phyloP scores from a whole-genome alignment of 2,888 invertebrate species.

The Oxyscelio sp. region DNA sequence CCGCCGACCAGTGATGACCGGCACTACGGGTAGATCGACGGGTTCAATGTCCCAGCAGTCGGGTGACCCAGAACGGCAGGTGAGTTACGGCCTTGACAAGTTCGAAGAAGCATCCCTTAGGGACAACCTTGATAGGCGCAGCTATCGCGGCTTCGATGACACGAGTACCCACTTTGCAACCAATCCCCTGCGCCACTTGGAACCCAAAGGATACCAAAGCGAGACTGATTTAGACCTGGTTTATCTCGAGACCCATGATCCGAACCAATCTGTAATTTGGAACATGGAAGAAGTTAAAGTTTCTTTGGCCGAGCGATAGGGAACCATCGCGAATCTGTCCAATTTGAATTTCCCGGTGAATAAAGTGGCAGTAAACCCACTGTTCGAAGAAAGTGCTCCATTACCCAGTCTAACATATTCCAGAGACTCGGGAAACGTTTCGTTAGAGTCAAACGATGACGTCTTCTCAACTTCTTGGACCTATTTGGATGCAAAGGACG shows the following conservation, averaged over 20 bases:
- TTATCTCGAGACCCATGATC: neutral
- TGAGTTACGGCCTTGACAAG: conserved; percentile 85
- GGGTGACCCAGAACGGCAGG: conserved; percentile 84
- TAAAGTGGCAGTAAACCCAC: conserved; percentile 40
- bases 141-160: conserved; percentile 89
- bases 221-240: conserved; percentile 76
- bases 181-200: conserved; percentile 89
- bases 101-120: conserved; percentile 86
- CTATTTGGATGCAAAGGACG: conserved; percentile 14
- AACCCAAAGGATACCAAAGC: conserved; percentile 64
- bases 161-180: conserved; percentile 89
- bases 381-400: conserved; percentile 22
- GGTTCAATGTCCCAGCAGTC: conserved; percentile 84
- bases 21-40: conserved; percentile 81
- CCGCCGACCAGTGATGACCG: conserved; percentile 67
- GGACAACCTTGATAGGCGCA: conserved; percentile 87
- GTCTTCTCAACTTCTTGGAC: conserved; percentile 27
- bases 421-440: conserved; percentile 60
- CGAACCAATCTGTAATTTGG: neutral
- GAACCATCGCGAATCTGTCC: conserved; percentile 11
- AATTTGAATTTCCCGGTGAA: neutral
- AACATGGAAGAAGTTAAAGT: conserved; percentile 19
- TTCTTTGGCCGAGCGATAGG: conserved; percentile 17
- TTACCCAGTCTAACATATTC: neutral
- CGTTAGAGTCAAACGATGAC: conserved; percentile 52